Evolutionary conservation across 2,113 vertebrate genomes (phyloP), one percentile per base, ranked within the genome.

Genomic region (Hiodon tergisus): DNA sequence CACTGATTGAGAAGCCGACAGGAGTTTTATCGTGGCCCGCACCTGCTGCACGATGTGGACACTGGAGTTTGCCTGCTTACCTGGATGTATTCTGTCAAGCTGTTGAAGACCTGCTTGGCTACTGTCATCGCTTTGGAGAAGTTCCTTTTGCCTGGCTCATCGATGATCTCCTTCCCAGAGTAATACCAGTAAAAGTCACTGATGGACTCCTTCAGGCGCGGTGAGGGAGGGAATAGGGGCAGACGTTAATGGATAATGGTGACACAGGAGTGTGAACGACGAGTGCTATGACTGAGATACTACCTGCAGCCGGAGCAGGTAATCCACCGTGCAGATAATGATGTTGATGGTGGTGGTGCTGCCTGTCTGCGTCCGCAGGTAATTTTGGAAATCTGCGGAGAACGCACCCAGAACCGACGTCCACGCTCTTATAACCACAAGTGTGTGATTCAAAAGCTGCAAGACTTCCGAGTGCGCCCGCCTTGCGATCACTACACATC

Each of bases 181-280:
- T 98, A 98, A 85, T 98, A 98, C 96, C 96, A 98, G 87, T 98
- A 98, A 85, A 98, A 98, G 82, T 98, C 96, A 72, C 96, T 98
- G 87, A 98, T 98, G 31, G 96, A 98, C 83, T 98, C 96, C 96
- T 98, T 80, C 5, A 80, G 10, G 74, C 3, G 60, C 47, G 50
- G 4, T 14, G 58, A 58, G 52, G 67, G 8, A 62, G 14, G 51
- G 53, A 47, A 14, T n/a, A 52, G 46, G 8, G 5, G 31, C 11
- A 60, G 31, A 14, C 10, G 7, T 48, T n/a, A 14, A 7, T 55
- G 63, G 47, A 50, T 52, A 48, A 65, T 4, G 51, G 51, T n/a
- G 31, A 47, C 16, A 67, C 8, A 5, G 50, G 52, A 58, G 46
- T 6, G 5, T 62, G n/a, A 65, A 16, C 53, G 31, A 50, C 5